Conservation (phyloP, 2,113 vertebrate genomes). For the Callocephalon fimbriatum region DNA sequence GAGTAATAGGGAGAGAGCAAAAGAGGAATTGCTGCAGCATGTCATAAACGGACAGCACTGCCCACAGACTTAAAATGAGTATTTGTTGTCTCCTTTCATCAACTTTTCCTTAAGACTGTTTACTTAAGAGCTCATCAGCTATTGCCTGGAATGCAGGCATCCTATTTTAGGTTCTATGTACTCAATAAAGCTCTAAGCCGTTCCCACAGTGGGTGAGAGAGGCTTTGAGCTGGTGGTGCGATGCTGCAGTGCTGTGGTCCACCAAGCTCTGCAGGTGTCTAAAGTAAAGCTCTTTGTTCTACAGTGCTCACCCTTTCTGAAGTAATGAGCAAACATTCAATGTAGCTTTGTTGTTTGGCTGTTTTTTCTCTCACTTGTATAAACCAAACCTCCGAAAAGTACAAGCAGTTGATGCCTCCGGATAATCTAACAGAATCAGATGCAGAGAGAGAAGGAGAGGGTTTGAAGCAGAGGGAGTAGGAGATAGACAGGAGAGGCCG, state of each 20-base stretch:
- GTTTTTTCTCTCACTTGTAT: not conserved
- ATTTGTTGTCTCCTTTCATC: constrained; percentile 10
- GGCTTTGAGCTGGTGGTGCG: not conserved
- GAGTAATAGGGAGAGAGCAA: not conserved
- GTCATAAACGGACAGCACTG: not conserved
- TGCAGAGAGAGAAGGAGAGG: not conserved
- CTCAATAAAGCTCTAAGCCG: not conserved
- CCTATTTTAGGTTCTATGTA: not conserved
- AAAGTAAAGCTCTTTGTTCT: not conserved
- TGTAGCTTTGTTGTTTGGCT: not conserved
- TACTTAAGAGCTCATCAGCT: not conserved
- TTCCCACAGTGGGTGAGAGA: not conserved
- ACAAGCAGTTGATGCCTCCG: rapidly evolving
- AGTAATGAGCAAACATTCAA: not conserved
- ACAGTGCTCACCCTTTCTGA: not conserved
- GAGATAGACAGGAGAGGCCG: rapidly evolving
- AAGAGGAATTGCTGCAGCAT: not conserved
- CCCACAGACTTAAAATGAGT: not conserved
- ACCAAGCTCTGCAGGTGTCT: not conserved
- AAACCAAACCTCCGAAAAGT: not conserved
- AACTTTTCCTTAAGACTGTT: constrained; percentile 20
- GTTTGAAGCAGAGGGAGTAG: not conserved
- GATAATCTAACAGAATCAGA: not conserved
- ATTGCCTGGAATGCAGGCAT: not conserved
- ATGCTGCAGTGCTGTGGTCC: not conserved